Evolutionary conservation across 2,797 vertebrate species (phyloP), one percentile per base, ranked within the genome.

Genomic region (Hyperoplus immaculatus): DNA sequence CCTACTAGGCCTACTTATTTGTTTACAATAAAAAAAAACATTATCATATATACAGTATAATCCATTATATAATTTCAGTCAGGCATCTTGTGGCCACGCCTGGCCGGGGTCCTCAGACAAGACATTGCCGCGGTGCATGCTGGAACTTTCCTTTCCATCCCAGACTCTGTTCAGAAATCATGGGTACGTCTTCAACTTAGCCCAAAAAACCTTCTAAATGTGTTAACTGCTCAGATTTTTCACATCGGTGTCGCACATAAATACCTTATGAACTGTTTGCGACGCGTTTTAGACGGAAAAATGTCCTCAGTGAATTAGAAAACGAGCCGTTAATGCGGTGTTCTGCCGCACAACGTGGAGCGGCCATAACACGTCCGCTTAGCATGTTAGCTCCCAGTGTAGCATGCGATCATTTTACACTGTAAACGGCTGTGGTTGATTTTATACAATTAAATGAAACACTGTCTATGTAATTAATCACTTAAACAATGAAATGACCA

Each of bases 71-170:
- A 0, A 69, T 93, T 93, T 71, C 9, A 69, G 5, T 80, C 87
- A 90, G 93, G 93, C 93, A 55, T 7, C 41, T 41, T 3, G 36
- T 10, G 16, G 71, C 39, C 45, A 56, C 42, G 0, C 72, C 57
- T 58, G 1, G 0, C 8, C 1, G 16, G 76, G 94, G 94, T 93
- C 93, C 91, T 92, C 43, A 11, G 14, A 74, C 15, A 67, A 84
- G 58, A 80, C 86, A 75, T 94, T 80, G 88, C 77, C 92, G 93
- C 94, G 87, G 91, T 92, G 95, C 89, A 90, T 86, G 1, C 75
- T 93, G 95, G 94, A 64, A 72, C 77, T 85, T 92, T 87, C 92
- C 95, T 96, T 96, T 96, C 92, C 87, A 89, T 85, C 93, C 93
- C 88, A 84, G 93, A 80, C 93, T 94, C 92, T 82, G 77, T 89